These are phyloP conservation scores for Drosophila bunnanda DNA, from an alignment of 2,888 invertebrate genomes.

Conservation along the genomic window DNA sequence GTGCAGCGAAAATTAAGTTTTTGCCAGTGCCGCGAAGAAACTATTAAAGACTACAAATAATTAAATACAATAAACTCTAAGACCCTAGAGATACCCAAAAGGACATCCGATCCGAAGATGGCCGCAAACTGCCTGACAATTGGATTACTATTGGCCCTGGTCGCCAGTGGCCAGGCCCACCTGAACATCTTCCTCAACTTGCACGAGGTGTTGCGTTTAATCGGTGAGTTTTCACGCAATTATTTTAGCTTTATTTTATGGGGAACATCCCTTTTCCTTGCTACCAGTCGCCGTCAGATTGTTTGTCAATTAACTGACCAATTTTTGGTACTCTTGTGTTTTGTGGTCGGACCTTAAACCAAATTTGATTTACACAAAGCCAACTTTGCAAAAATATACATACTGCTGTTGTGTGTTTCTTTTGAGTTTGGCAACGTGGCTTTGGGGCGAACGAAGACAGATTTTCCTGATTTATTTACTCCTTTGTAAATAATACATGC, in stretches of 20 bases:
- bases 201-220: constrained; percentile 83
- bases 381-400: constrained; percentile 7
- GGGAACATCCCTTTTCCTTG: not conserved
- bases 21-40: constrained; percentile 20
- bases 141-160: constrained; percentile 82
- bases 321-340: constrained; percentile 5
- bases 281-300: not conserved
- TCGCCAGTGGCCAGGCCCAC: constrained; percentile 77
- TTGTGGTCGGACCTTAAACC: not conserved
- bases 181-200: constrained; percentile 83
- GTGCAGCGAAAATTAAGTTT: constrained; percentile 19
- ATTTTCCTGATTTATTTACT: constrained; percentile 20
- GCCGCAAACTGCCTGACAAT: constrained; percentile 69
- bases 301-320: constrained; percentile 31
- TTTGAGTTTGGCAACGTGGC: constrained; percentile 3
- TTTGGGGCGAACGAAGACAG: constrained; percentile 12
- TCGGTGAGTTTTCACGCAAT: constrained; percentile 76
- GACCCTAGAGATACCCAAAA: not conserved
- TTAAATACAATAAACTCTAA: not conserved
- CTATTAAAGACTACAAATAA: constrained; percentile 11
- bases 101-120: constrained; percentile 44
- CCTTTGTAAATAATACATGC: constrained; percentile 23
- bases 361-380: constrained; percentile 32
- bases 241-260: not conserved
- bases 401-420: not conserved